Conservation (phyloP, 2,888 invertebrate species). For the Metellina segmentata region DNA sequence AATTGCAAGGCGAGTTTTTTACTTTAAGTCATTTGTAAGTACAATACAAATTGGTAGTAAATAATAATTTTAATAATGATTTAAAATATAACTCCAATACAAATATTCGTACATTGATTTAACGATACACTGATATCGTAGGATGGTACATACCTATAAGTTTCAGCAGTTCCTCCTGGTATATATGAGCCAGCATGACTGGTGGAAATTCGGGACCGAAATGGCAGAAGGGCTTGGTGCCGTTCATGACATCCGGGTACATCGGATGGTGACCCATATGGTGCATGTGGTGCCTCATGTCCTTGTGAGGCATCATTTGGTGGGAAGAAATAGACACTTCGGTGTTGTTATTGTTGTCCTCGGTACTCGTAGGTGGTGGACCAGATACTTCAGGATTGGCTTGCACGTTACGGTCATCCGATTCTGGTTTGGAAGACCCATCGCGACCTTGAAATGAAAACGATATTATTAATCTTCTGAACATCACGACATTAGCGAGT, state of each 20-base stretch:
- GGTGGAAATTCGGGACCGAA: constrained; percentile 86
- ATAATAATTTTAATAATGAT: too few species aligned
- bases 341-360: constrained; percentile 33
- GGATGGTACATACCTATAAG: constrained; percentile 85
- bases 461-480: constrained; percentile 28
- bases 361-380: constrained; percentile 3
- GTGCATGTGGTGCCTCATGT: constrained; percentile 55
- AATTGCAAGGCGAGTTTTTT: too few species aligned
- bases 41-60: too few species aligned
- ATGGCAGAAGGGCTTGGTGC: constrained; percentile 53
- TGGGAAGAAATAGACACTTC: constrained; percentile 33
- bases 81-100: too few species aligned
- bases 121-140: too few species aligned
- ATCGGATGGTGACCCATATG: constrained; percentile 78
- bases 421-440: constrained; percentile 60
- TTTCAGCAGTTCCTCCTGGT: constrained; percentile 96
- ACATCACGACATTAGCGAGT: constrained; percentile 80
- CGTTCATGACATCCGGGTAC: constrained; percentile 63
- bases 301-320: constrained; percentile 36
- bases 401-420: constrained; percentile 34
- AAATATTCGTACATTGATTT: too few species aligned
- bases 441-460: constrained; percentile 55
- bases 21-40: too few species aligned
- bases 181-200: constrained; percentile 96
- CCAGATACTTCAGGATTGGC: constrained; percentile 19